Evolutionary conservation across 2,113 vertebrate species (phyloP).

Genomic region (Vidua chalybeata): DNA sequence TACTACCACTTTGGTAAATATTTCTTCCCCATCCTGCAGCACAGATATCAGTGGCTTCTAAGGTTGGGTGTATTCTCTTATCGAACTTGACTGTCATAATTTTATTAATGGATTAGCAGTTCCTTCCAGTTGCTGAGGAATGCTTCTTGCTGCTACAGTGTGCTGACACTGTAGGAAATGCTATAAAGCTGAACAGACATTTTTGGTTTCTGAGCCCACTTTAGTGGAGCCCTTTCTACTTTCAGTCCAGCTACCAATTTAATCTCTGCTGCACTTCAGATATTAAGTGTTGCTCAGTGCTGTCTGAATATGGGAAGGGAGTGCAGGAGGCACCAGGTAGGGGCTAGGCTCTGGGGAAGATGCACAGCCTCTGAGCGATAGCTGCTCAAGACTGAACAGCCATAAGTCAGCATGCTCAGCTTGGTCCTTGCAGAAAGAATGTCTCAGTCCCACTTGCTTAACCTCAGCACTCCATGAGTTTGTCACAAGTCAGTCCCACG

Average conservation of each 20-base stretch:
- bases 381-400: not conserved
- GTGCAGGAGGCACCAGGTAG: not conserved
- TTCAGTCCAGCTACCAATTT: not conserved
- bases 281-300: not conserved
- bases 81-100: not conserved
- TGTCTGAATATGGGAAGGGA: not conserved
- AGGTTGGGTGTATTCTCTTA: not conserved
- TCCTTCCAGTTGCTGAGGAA: not conserved
- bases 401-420: not conserved
- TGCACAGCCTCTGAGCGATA: not conserved
- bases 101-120: not conserved
- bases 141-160: not conserved
- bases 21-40: not conserved
- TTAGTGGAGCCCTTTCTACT: not conserved
- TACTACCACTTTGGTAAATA: not conserved
- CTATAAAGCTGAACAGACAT: not conserved
- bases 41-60: not conserved
- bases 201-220: not conserved
- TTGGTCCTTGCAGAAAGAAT: not conserved
- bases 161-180: not conserved
- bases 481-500: accelerated
- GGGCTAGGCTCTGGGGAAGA: not conserved
- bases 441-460: not conserved
- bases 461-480: not conserved
- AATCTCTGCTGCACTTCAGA: not conserved